Evolutionary conservation across 2,797 vertebrate genomes (phyloP).

Genomic region (Labeo calbasu): DNA sequence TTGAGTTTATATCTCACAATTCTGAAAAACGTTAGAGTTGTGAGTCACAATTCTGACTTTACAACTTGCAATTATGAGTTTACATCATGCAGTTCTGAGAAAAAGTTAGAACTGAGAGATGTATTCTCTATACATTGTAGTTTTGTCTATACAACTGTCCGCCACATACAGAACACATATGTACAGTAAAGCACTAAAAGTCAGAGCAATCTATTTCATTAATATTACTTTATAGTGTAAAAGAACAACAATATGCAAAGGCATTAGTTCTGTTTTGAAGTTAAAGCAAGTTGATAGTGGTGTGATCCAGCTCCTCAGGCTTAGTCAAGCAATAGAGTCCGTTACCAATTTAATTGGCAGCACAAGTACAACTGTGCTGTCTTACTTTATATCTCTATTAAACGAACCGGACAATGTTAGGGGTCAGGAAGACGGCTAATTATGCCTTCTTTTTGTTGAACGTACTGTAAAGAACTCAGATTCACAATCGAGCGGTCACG

Average conservation of each 20-base stretch:
- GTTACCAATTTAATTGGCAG: conserved; percentile 50
- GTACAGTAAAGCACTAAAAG: background rate
- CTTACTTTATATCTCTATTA: conserved; percentile 54
- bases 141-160: background rate
- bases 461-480: conserved; percentile 22
- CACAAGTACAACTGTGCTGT: conserved; percentile 32
- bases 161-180: background rate
- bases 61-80: no score
- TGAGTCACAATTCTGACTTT: no score
- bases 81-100: no score
- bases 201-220: background rate
- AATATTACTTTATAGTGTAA: background rate
- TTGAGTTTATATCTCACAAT: no score
- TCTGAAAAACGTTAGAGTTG: no score
- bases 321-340: conserved; percentile 25
- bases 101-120: no score
- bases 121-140: background rate
- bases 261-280: conserved; percentile 7
- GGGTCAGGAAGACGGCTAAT: conserved; percentile 43
- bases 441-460: conserved; percentile 41
- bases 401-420: conserved; percentile 44
- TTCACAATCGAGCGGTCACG: conserved; percentile 7
- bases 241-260: background rate
- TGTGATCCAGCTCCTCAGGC: conserved; percentile 38
- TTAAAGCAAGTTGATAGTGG: conserved; percentile 36